Base-by-base conservation (phyloP, 2,888 invertebrate species). In the Heliconius ismenius region DNA sequence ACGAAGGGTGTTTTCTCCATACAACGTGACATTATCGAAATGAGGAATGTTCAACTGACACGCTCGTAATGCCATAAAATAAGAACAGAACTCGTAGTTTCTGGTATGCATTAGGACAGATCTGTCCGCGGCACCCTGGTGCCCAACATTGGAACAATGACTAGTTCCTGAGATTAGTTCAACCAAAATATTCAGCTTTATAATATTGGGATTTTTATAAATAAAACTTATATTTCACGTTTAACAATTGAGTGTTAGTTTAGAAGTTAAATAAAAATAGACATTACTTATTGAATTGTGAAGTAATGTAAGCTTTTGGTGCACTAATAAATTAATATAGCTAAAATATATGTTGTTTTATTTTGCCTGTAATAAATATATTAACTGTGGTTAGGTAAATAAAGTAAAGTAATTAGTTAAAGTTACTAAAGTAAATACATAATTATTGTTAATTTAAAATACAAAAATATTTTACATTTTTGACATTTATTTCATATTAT, bases 241-340 rank as follows among this genome's bases (percentile, higher is more conserved):
- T 24, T 69, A 49, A 78, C 83, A 85, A 86, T 85, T 84, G 70
- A n/a, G 32, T 58, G 28, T 28, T 43, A 39, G 26, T 32, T 43
- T 43, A 18, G 18, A 74, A 63, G 18, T 64, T 24, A 49, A 54
- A 58, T 58, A 18, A 36, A 73, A 26, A 15, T 10, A 74, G 39
- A 43, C 13, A 49, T 26, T 68, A 64, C 82, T 82, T 78, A 75
- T 58, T 77, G 76, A 70, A 83, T 74, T 69, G 73, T 78, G 81
- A 83, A 43, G 85, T 85, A 84, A 87, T 87, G 88, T 85, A 89
- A 86, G 90, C 89, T 88, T 62, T 90, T 91, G 89, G 87, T 90
- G 88, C 90, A 90, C 91, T 91, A 92, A 92, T 92, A 91, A 91
- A 91, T 86, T 88, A 88, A 88, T 78, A 88, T 84, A 88, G 84